Evolutionary conservation across 1,140 invertebrate species (phyloP).

Genomic region (Euwallacea similis): DNA sequence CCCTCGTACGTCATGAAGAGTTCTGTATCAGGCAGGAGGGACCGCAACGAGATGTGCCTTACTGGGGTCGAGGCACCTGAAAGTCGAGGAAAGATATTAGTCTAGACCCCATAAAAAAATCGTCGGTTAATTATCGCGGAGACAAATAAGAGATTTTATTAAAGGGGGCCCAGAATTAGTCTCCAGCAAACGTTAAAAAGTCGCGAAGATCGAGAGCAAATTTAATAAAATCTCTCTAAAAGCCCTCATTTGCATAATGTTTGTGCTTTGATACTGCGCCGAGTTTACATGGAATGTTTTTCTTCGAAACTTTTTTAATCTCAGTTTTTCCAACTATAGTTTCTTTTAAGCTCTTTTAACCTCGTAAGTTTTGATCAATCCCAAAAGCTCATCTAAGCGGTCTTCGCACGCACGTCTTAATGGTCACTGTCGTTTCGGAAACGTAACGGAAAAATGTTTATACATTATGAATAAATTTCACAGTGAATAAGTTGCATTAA

Average conservation of each 20-base stretch:
- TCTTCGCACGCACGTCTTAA: too few species aligned
- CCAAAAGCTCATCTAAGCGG: too few species aligned
- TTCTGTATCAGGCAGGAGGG: conserved; percentile 82
- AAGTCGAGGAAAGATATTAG: conserved; percentile 45
- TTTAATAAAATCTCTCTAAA: conserved; percentile 35
- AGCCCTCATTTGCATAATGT: conserved; percentile 33
- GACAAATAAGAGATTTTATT: conserved; percentile 1
- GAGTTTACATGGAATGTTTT: conserved; percentile 35
- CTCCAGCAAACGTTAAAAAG: conserved; percentile 5
- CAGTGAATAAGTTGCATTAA: conserved; percentile 23
- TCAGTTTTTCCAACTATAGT: conserved; percentile 36
- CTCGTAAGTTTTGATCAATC: conserved; percentile 27
- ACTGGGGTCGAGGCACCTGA: conserved; percentile 78
- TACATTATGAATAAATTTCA: conserved; percentile 23
- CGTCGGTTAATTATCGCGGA: not conserved
- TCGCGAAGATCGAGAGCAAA: conserved; percentile 25
- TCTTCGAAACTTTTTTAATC: conserved; percentile 34
- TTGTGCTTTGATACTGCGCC: conserved; percentile 34
- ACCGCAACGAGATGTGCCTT: conserved; percentile 78
- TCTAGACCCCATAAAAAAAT: conserved; percentile 1
- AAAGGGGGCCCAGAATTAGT: conserved; percentile 4
- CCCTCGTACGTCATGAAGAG: conserved; percentile 98
- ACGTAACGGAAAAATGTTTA: conserved; percentile 13
- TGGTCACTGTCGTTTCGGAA: not conserved
- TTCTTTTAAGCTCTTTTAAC: conserved; percentile 19